phyloP scores from a whole-genome alignment of 2,888 invertebrate species.

The Heteropelma amictum region DNA sequence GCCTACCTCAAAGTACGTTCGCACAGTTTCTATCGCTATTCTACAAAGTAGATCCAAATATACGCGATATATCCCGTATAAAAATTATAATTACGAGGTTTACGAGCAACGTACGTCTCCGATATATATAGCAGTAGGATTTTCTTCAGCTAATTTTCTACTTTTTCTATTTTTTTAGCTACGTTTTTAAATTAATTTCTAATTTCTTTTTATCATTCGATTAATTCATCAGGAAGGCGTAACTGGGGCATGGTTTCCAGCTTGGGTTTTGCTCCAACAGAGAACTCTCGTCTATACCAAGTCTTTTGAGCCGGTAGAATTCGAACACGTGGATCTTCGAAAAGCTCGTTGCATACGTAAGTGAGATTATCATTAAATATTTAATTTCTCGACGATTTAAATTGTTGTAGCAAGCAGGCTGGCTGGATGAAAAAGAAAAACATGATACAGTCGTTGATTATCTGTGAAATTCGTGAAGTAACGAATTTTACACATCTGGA shows the following conservation, averaged over 20 bases:
- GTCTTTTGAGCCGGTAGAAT: slow-evolving; percentile 78
- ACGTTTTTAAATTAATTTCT: no score
- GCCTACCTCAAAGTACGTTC: slow-evolving; percentile 83
- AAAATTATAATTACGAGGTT: no score
- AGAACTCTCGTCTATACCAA: slow-evolving; percentile 82
- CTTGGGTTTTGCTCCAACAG: slow-evolving; percentile 88
- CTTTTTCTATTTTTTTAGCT: no score
- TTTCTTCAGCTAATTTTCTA: no score
- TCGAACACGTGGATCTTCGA: slow-evolving; percentile 86
- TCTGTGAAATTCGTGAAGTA: no score
- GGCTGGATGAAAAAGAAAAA: no score
- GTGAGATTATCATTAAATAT: slow-evolving; percentile 62
- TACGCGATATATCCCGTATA: background rate
- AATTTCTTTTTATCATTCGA: no score
- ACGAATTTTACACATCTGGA: no score
- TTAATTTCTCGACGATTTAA: no score
- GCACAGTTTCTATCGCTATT: no score
- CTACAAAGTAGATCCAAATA: background rate
- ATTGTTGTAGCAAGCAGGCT: no score
- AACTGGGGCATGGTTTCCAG: slow-evolving; percentile 87
- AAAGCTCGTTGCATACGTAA: slow-evolving; percentile 89
- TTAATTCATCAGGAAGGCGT: slow-evolving; percentile 81
- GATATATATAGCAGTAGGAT: slow-evolving; percentile 16
- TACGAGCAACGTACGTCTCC: background rate
- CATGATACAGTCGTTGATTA: no score